phyloP scores from a whole-genome alignment of 2,888 invertebrate genomes.

The Stenurella melanura region DNA sequence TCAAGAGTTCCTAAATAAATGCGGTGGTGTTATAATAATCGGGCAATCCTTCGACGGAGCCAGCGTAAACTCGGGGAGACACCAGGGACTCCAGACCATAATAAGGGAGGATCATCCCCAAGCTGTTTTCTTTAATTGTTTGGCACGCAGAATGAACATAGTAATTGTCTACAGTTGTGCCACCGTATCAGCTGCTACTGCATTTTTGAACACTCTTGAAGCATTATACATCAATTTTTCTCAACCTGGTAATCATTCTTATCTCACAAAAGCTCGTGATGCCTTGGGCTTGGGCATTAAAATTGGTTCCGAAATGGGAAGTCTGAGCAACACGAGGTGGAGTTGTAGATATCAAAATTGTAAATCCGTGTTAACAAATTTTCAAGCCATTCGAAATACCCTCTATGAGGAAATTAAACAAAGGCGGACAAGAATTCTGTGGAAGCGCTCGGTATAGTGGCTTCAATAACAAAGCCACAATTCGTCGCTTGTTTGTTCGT shows the following conservation, averaged over 20 bases:
- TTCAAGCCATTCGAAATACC: constrained; percentile 31
- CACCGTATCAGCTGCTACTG: constrained; percentile 12
- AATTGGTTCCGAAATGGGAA: constrained; percentile 40
- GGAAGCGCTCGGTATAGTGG: no score
- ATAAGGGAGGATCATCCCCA: constrained; percentile 39
- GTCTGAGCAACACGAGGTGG: constrained; percentile 49
- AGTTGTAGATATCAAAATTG: constrained; percentile 46
- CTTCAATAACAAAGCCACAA: no score
- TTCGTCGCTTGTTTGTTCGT: no score
- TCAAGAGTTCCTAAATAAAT: constrained; percentile 12
- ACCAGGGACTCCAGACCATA: constrained; percentile 45
- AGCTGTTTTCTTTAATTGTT: constrained; percentile 31
- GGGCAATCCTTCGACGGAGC: constrained; percentile 53
- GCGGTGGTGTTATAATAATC: constrained; percentile 35
- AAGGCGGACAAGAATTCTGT: constrained; percentile 36
- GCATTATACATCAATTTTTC: constrained; percentile 50
- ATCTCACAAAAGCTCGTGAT: constrained; percentile 40
- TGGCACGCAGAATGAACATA: constrained; percentile 34
- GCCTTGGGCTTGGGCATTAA: constrained; percentile 34
- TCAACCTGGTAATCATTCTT: constrained; percentile 43
- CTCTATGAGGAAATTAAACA: constrained; percentile 13
- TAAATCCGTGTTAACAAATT: constrained; percentile 44
- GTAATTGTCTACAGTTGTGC: neutral
- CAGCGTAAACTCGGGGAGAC: constrained; percentile 50
- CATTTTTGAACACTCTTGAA: constrained; percentile 48